phyloP scores from a whole-genome alignment of 2,113 vertebrate species.

The Silurus meridionalis region DNA sequence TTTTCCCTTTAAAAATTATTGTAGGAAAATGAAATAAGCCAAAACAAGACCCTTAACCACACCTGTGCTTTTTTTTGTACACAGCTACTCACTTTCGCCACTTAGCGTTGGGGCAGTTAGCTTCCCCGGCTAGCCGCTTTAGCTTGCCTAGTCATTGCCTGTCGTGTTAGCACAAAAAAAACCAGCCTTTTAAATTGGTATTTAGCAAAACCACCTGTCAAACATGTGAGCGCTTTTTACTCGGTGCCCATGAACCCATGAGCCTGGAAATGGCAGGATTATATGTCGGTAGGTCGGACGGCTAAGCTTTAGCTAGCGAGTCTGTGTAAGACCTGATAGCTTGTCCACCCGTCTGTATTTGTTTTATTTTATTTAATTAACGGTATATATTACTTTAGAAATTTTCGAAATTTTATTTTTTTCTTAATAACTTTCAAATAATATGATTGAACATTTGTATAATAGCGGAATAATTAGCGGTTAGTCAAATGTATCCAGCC shows the following conservation, averaged over 20 bases:
- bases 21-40: background rate
- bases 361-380: background rate
- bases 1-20: background rate
- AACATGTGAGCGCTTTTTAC: background rate
- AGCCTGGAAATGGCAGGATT: background rate
- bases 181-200: background rate
- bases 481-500: background rate
- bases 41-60: background rate
- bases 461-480: background rate
- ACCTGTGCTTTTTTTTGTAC: background rate
- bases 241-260: background rate
- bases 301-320: background rate
- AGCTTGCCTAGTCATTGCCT: slow-evolving; percentile 4
- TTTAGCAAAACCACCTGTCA: background rate
- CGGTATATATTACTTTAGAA: background rate
- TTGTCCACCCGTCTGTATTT: background rate
- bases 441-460: too few relatives aligned
- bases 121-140: background rate
- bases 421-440: too few relatives aligned
- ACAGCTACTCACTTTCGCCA: slow-evolving; percentile 1
- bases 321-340: too few relatives aligned
- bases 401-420: too few relatives aligned
- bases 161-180: background rate
- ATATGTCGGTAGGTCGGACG: background rate
- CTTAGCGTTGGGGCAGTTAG: background rate